Evolutionary conservation across 2,113 vertebrate genomes (phyloP), one percentile per base, ranked within the genome.

Genomic region (Entelurus aequoreus): DNA sequence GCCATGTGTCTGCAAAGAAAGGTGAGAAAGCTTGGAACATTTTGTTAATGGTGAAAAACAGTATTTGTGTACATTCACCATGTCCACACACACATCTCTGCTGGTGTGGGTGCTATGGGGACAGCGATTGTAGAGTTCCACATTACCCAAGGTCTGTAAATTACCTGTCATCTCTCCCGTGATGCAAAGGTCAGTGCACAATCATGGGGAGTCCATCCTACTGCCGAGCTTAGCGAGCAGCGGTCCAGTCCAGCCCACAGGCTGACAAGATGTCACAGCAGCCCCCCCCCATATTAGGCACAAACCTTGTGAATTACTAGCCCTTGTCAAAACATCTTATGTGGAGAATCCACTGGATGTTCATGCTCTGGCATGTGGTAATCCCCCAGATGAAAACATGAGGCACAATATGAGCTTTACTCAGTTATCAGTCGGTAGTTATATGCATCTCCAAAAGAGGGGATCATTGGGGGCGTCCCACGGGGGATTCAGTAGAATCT

Each of bases 101-200:
- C 47, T 51, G 74, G 48, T 59, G 73, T 60, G 65, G 69, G 71
- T 76, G 70, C 64, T 68, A 69, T 65, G 75, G 78, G 81, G 78
- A 57, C 90, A 80, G 87, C 84, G 87, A 87, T 88, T 53, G 72
- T 81, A 78, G 76, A 77, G 63, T 73, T 83, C 78, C 82, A 60
- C 65, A 63, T 68, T 86, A 81, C 83, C 85, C 68, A 74, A 84
- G 83, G 87, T 79, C 87, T 90, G 84, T 88, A 91, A 89, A 89
- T 85, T 74, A 88, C 92, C 90, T 92, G 93, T 93, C 93, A 92
- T 86, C 93, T 92, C 90, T 84, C 68, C 76, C 89, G 84, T 88
- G 81, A 88, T 81, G 84, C 89, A 88, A 87, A 81, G 75, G 90
- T 92, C 93, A 93, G 91, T 88, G 88, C 88, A 92, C 92, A 94